phyloP scores from a whole-genome alignment of 2,797 vertebrate genomes.

The Stomatorhinus walkeri region DNA sequence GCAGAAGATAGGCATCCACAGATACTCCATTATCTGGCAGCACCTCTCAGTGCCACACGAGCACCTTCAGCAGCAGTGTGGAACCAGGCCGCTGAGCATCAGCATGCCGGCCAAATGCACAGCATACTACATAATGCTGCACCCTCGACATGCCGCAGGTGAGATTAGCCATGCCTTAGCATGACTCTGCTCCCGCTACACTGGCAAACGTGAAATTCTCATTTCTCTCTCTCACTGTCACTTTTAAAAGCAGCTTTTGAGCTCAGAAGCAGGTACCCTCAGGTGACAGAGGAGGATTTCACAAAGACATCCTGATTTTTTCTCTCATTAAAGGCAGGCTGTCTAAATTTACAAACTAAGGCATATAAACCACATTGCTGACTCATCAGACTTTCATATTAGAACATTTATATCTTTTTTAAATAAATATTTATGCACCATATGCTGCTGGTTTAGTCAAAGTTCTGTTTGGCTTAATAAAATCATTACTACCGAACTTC shows the following conservation, averaged over 20 bases:
- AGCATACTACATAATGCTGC: not conserved
- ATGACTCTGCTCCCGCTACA: not conserved
- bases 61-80: not conserved
- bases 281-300: slow-evolving; percentile 15
- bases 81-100: not conserved
- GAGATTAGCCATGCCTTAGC: not conserved
- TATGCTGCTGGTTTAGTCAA: not conserved
- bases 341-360: not conserved
- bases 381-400: not conserved
- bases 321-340: slow-evolving; percentile 22
- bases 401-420: not conserved
- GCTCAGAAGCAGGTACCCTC: slow-evolving; percentile 18
- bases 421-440: not conserved
- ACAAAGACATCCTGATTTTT: slow-evolving; percentile 17
- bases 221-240: not conserved
- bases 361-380: not conserved
- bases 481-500: not conserved
- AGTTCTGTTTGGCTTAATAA: slow-evolving; percentile 1
- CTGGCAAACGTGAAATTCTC: not conserved
- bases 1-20: slow-evolving; percentile 25
- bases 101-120: not conserved
- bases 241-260: slow-evolving; percentile 7
- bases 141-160: not conserved
- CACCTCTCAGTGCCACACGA: slow-evolving; percentile 18
- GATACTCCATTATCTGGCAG: slow-evolving; percentile 26